Percentiles rank a stretch among this genome's conserved stretches.
phyloP scores from a whole-genome alignment of 2,888 invertebrate genomes.

The Shargacucullia verbasci region DNA sequence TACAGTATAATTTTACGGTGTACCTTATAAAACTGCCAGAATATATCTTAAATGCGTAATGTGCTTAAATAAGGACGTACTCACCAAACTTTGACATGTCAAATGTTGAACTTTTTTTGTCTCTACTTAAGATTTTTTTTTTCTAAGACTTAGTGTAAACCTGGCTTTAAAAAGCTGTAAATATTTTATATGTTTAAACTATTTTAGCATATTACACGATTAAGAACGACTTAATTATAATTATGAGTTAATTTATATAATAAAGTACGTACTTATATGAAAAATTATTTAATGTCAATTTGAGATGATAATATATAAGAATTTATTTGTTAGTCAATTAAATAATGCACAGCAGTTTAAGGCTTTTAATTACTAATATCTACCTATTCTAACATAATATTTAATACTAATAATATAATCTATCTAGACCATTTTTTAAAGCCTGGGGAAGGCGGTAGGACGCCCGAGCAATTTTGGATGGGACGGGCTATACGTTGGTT shows the following conservation, averaged over 20 bases:
- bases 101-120: too few relatives aligned
- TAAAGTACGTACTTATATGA: constrained; percentile 46
- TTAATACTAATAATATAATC: too few relatives aligned
- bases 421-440: too few relatives aligned
- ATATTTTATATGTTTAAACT: background rate
- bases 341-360: constrained; percentile 70
- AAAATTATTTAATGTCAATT: constrained; percentile 76
- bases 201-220: constrained; percentile 20
- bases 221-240: constrained; percentile 2
- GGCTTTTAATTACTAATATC: constrained; percentile 45
- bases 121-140: too few relatives aligned
- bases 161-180: background rate
- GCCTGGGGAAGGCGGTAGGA: too few relatives aligned
- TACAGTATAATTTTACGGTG: constrained; percentile 2
- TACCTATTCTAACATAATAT: background rate
- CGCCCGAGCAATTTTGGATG: too few relatives aligned
- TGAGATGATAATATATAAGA: constrained; percentile 66
- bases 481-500: too few relatives aligned
- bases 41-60: constrained; percentile 17
- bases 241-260: constrained; percentile 33
- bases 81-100: too few relatives aligned
- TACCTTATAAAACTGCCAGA: constrained; percentile 45
- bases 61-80: constrained; percentile 8
- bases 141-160: background rate
- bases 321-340: constrained; percentile 85